Evolutionary conservation across 2,888 invertebrate species (phyloP).

Genomic region (Dendrolimus pini): DNA sequence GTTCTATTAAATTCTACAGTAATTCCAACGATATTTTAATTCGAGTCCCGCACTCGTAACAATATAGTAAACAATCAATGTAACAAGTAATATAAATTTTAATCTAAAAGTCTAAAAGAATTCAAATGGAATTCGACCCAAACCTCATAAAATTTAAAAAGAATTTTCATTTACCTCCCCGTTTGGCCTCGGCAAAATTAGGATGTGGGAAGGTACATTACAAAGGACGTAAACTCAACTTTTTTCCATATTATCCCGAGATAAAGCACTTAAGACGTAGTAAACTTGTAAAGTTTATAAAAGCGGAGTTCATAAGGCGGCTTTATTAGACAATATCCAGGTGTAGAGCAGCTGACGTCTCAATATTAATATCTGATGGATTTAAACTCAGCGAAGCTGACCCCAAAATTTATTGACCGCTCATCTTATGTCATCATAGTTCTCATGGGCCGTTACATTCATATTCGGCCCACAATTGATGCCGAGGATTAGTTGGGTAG

Average conservation of each 20-base stretch:
- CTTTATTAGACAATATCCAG: slow-evolving; percentile 64
- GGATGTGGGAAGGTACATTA: slow-evolving; percentile 22
- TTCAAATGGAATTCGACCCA: neutral
- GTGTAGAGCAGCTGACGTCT: slow-evolving; percentile 61
- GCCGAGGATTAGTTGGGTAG: slow-evolving; percentile 40
- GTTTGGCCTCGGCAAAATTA: slow-evolving; percentile 19
- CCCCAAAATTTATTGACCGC: slow-evolving; percentile 46
- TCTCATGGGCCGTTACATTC: slow-evolving; percentile 38
- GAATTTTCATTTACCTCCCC: neutral
- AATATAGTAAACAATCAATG: neutral
- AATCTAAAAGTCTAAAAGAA: neutral
- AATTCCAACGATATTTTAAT: too few relatives aligned
- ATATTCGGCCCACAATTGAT: slow-evolving; percentile 51
- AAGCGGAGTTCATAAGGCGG: slow-evolving; percentile 61
- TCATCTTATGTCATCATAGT: slow-evolving; percentile 16
- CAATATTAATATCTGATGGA: slow-evolving; percentile 64
- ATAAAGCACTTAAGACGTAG: slow-evolving; percentile 40
- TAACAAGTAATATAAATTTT: neutral
- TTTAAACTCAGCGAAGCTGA: slow-evolving; percentile 29
- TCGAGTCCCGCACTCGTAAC: too few relatives aligned
- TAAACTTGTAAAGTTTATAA: slow-evolving; percentile 51
- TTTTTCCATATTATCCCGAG: slow-evolving; percentile 30
- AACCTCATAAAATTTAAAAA: neutral
- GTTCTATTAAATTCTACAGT: too few relatives aligned
- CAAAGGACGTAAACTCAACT: slow-evolving; percentile 25